Conservation (phyloP, 2,888 invertebrate species). For the Drosophila dives region DNA sequence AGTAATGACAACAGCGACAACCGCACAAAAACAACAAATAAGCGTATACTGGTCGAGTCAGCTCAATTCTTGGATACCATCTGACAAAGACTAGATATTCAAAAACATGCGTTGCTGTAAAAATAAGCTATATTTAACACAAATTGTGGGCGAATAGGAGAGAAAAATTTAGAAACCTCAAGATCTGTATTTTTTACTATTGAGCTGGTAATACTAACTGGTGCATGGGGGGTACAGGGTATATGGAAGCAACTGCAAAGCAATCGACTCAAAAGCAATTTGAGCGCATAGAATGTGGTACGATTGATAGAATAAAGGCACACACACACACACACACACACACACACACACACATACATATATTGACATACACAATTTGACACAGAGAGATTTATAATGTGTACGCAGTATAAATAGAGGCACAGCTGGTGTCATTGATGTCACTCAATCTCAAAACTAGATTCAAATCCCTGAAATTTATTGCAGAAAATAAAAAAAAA, state of each 20-base stretch:
- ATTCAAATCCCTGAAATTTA: constrained; percentile 7
- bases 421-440: constrained; percentile 30
- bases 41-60: neutral
- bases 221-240: neutral
- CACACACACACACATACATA: neutral
- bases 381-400: neutral
- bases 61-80: neutral
- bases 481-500: neutral
- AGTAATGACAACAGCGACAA: neutral
- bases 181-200: no score
- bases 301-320: constrained; percentile 58
- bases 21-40: neutral
- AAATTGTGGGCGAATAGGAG: neutral
- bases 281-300: constrained; percentile 57
- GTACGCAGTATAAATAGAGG: constrained; percentile 11
- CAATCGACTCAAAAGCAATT: constrained; percentile 45
- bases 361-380: no score
- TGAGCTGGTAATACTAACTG: neutral
- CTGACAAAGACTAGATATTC: neutral
- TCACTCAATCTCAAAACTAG: neutral
- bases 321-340: constrained; percentile 23
- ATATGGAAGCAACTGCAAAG: neutral
- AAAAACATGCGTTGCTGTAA: neutral
- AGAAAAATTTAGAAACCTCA: neutral
- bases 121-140: neutral